Evolutionary conservation across 2,797 vertebrate species (phyloP).

Genomic region (Eupleurogrammus muticus): DNA sequence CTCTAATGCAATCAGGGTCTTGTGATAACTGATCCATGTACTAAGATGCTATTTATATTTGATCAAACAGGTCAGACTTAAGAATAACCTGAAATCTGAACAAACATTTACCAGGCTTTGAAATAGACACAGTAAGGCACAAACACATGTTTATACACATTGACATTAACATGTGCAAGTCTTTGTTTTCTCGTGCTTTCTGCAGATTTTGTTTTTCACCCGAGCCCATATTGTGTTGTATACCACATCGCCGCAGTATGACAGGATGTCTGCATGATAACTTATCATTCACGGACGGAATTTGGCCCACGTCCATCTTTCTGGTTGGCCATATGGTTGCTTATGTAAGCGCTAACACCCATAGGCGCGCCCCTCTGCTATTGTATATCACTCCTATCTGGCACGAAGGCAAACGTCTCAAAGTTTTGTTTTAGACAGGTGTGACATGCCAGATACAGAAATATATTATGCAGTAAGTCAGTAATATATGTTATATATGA

Average conservation of each 20-base stretch:
- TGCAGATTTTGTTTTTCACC: not conserved
- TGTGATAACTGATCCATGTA: conserved; percentile 18
- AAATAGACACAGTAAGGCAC: not conserved
- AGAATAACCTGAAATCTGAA: conserved; percentile 23
- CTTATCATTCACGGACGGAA: conserved; percentile 16
- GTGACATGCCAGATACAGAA: not conserved
- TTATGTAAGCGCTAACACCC: conserved; percentile 7
- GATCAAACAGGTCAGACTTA: conserved; percentile 27
- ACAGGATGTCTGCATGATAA: conserved; percentile 35
- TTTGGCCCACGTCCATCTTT: conserved; percentile 19
- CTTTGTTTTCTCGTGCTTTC: conserved; percentile 12
- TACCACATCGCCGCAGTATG: not conserved
- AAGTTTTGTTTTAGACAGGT: not conserved
- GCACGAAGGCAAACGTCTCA: not conserved
- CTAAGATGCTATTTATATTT: conserved; percentile 36
- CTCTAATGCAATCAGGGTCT: conserved; percentile 45
- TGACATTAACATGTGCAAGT: conserved; percentile 26
- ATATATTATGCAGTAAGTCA: too few species aligned
- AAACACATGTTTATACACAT: not conserved
- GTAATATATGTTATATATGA: not conserved
- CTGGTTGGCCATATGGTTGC: not conserved
- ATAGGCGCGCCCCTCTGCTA: not conserved
- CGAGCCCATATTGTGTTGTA: not conserved
- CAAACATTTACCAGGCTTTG: conserved; percentile 1
- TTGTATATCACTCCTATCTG: not conserved